Evolutionary conservation across 2,888 invertebrate genomes (phyloP), one percentile per base, ranked within the genome.

Genomic region (Sericinus montela): DNA sequence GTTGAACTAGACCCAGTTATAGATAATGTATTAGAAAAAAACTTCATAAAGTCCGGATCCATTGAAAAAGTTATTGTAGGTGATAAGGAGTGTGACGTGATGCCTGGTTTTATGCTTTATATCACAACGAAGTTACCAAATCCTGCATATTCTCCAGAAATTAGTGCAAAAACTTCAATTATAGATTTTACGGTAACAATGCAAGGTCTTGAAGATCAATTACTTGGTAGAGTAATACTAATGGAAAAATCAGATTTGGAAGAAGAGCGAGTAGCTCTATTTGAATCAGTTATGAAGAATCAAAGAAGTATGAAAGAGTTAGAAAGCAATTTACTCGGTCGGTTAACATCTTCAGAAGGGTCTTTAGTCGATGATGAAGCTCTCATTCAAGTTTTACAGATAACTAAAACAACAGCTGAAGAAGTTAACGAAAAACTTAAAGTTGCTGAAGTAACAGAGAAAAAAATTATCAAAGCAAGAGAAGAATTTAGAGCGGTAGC

Each of bases 161-260:
- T 98, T 57, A 97, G 97, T 66, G 98, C 98, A 0, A 97, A 97
- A 75, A 98, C 98, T 0, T 97, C 98, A 0, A 97, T 98, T 47
- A 98, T 98, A 62, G 98, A 98, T 75, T 98, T 98, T 71, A 98
- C 98, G 0, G 98, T 98, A 0, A 98, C 98, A 2, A 97, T 97
- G 95, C 93, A 95, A 69, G 98, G 98, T 8, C 83, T 98, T 23
- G 98, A 98, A 82, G 98, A 98, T 80, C 98, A 98, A 72, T 83
- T 98, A 4, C 81, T 98, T 19, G 98, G 96, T 1, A 90, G 98
- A 54, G 98, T 98, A 0, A 98, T 98, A 69, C 81, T 97, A 13
- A 98, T 97, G 94, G 98, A 98, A 76, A 98, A 98, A 80, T 94
- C 97, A 0, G 98, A 98, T 69, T 86, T 98, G 52, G 98, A 98